A percentile compares a stretch with the other conserved stretches of the same genome.
These are phyloP conservation scores for Andrena hattorfiana DNA, from an alignment of 2,888 invertebrate species.

Conservation along the genomic window DNA sequence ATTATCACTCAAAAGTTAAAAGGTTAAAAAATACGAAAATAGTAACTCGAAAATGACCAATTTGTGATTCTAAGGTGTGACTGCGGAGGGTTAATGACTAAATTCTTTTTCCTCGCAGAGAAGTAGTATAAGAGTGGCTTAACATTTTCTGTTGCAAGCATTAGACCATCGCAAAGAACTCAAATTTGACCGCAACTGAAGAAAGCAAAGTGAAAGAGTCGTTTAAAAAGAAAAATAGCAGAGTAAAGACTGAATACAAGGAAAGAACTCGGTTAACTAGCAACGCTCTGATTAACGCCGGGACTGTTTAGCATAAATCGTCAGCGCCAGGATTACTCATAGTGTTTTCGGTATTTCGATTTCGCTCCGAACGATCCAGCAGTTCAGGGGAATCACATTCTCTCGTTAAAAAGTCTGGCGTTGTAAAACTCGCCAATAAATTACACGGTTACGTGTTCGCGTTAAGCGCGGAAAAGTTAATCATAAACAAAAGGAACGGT, in stretches of 20 bases:
- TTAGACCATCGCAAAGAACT: no score
- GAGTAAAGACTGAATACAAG: conserved; percentile 56
- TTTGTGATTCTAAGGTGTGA: no score
- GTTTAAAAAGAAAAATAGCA: neutral
- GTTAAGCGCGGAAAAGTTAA: no score
- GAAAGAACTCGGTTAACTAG: conserved; percentile 76
- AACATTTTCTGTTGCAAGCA: no score
- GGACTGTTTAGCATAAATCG: conserved; percentile 50
- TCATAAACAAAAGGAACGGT: no score
- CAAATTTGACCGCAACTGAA: neutral
- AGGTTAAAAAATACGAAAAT: no score
- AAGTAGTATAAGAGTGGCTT: no score
- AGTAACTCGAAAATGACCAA: no score
- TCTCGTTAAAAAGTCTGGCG: neutral
- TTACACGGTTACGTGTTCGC: neutral
- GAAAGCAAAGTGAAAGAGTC: conserved; percentile 22
- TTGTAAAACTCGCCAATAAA: neutral
- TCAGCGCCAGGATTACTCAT: conserved; percentile 28
- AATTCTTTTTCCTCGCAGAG: no score
- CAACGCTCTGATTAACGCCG: conserved; percentile 81
- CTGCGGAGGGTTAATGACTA: no score
- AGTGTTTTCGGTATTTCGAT: conserved; percentile 48
- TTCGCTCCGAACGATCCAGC: conserved; percentile 38
- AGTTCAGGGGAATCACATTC: neutral
- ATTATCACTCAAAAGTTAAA: no score